Percentiles rank a stretch among this genome's conserved stretches.
These are phyloP conservation scores for Lamellibrachia luymesi DNA, from an alignment of 1,140 invertebrate genomes.

Conservation along the genomic window DNA sequence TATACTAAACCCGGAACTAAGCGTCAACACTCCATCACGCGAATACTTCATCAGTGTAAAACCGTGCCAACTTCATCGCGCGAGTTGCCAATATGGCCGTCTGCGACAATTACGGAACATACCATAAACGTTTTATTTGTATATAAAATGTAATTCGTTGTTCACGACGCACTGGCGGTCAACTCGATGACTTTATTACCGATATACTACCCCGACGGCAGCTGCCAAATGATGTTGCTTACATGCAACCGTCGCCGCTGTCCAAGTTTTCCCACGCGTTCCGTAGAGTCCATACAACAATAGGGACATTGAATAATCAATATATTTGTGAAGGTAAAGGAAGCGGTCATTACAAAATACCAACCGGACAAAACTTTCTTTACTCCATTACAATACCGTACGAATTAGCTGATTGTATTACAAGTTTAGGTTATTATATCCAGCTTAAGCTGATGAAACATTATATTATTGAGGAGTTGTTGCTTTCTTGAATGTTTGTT, in stretches of 20 bases:
- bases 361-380: not conserved
- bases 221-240: not conserved
- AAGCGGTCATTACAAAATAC: not conserved
- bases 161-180: not conserved
- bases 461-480: no score
- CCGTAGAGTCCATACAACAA: not conserved
- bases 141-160: not conserved
- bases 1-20: not conserved
- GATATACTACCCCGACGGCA: not conserved
- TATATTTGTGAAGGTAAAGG: not conserved
- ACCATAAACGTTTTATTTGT: constrained; percentile 1
- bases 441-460: no score
- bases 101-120: constrained; percentile 4
- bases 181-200: not conserved
- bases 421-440: no score
- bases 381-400: not conserved
- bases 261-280: not conserved
- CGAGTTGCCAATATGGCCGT: not conserved
- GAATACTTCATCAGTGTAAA: constrained; percentile 5
- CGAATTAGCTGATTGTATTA: not conserved
- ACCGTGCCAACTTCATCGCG: not conserved
- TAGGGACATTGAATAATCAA: not conserved
- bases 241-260: not conserved
- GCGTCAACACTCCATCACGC: not conserved
- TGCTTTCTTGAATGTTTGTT: not conserved